phyloP scores from a whole-genome alignment of 2,113 vertebrate genomes.

The Gymnocephalus cernua region DNA sequence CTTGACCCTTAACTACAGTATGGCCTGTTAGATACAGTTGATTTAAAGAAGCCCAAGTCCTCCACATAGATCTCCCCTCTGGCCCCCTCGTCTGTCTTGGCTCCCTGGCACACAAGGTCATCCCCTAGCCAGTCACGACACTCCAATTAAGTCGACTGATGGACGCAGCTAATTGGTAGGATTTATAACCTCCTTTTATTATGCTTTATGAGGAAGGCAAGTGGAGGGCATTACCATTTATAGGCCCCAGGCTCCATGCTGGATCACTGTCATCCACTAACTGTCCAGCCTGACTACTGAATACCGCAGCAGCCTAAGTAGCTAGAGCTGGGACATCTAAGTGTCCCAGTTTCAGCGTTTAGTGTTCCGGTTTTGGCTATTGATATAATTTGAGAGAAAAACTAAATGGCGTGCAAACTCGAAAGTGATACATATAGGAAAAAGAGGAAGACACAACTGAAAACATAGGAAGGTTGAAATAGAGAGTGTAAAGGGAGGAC shows the following conservation, averaged over 20 bases:
- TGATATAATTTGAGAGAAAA: conserved; percentile 10
- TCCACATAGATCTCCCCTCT: conserved; percentile 65
- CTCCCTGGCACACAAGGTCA: conserved; percentile 84
- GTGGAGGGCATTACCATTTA: conserved; percentile 87
- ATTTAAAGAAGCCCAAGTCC: conserved; percentile 69
- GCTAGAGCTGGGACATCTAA: conserved; percentile 12
- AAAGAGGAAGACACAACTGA: background rate
- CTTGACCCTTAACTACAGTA: conserved; percentile 54
- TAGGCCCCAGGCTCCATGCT: conserved; percentile 79
- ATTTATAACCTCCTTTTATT: conserved; percentile 87
- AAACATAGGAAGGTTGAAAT: conserved; percentile 5
- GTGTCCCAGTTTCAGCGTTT: conserved; percentile 3
- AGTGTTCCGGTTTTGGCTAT: background rate
- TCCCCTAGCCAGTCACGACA: conserved; percentile 83
- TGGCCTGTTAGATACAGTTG: conserved; percentile 61
- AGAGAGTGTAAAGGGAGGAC: conserved; percentile 11
- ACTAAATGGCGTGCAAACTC: background rate
- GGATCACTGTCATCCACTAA: conserved; percentile 69
- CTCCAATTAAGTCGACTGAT: conserved; percentile 88
- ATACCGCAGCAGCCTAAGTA: conserved; percentile 8
- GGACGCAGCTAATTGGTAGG: conserved; percentile 87
- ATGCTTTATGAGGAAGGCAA: conserved; percentile 87
- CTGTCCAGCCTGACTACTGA: conserved; percentile 63
- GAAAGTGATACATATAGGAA: background rate
- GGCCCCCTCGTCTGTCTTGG: conserved; percentile 75